A percentile compares a stretch with the other conserved stretches of the same genome.
These are phyloP conservation scores for Formica aserva DNA, from an alignment of 2,888 invertebrate species.

Conservation along the genomic window DNA sequence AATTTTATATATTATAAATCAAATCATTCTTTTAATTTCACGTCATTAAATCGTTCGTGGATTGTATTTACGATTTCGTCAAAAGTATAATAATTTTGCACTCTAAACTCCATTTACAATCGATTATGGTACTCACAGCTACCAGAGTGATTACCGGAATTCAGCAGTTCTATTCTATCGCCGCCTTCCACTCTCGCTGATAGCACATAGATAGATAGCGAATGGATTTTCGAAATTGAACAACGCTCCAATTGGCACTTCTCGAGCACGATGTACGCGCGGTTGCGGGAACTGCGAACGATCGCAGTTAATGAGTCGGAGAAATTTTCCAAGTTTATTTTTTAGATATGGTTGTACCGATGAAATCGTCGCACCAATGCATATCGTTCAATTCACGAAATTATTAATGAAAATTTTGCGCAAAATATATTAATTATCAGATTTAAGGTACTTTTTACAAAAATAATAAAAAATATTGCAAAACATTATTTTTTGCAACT, in stretches of 20 bases:
- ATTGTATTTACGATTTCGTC: constrained; percentile 7
- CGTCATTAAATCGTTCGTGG: constrained; percentile 4
- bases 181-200: constrained; percentile 37
- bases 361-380: neutral
- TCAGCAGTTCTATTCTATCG: constrained; percentile 16
- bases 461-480: neutral
- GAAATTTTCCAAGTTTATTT: constrained; percentile 48
- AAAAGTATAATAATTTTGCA: constrained; percentile 6
- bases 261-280: neutral
- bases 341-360: neutral
- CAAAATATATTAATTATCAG: neutral
- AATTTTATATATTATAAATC: neutral
- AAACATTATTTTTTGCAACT: neutral
- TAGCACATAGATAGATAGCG: constrained; percentile 7
- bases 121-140: constrained; percentile 29
- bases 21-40: neutral
- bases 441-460: neutral
- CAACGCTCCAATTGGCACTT: constrained; percentile 12
- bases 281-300: neutral
- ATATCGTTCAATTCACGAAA: neutral
- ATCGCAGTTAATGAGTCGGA: neutral
- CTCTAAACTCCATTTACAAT: constrained; percentile 3
- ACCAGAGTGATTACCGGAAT: constrained; percentile 22
- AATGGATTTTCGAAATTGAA: constrained; percentile 50
- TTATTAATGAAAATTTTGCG: neutral